Conservation (phyloP, 2,888 invertebrate species). For the Eupithecia dodoneata region DNA sequence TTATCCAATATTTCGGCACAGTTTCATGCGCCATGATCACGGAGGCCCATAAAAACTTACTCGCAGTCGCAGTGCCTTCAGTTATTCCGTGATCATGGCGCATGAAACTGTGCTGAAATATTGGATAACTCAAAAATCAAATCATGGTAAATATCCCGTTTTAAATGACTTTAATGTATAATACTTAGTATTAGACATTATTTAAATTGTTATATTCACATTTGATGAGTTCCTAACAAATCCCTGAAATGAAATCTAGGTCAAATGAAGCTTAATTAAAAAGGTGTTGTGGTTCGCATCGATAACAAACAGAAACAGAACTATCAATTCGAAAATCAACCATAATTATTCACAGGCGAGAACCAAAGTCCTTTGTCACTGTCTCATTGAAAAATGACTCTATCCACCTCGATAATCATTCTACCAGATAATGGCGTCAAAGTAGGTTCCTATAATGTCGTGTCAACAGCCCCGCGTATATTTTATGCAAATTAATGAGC, state of each 20-base stretch:
- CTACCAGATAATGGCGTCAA: constrained; percentile 41
- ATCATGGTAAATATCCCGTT: no score
- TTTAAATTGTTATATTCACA: background rate
- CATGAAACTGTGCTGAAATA: no score
- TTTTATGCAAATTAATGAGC: constrained; percentile 42
- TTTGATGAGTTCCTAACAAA: background rate
- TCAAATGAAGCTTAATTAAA: background rate
- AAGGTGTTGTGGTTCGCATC: background rate
- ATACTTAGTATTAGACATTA: no score
- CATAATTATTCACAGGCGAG: constrained; percentile 11
- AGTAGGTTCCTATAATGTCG: constrained; percentile 29
- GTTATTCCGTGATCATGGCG: no score
- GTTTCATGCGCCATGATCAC: no score
- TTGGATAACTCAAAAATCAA: no score
- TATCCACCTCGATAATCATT: constrained; percentile 39
- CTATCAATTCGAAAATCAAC: constrained; percentile 29
- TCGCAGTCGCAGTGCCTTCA: no score
- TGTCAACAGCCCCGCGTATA: constrained; percentile 39
- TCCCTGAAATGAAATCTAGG: background rate
- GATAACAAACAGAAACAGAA: constrained; percentile 22
- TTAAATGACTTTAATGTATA: no score
- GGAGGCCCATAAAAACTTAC: no score
- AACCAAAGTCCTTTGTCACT: constrained; percentile 20
- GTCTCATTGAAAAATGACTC: constrained; percentile 39
- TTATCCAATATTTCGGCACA: no score